These are phyloP conservation scores for Syrista parreyssii DNA, from an alignment of 2,888 invertebrate species.

Conservation along the genomic window DNA sequence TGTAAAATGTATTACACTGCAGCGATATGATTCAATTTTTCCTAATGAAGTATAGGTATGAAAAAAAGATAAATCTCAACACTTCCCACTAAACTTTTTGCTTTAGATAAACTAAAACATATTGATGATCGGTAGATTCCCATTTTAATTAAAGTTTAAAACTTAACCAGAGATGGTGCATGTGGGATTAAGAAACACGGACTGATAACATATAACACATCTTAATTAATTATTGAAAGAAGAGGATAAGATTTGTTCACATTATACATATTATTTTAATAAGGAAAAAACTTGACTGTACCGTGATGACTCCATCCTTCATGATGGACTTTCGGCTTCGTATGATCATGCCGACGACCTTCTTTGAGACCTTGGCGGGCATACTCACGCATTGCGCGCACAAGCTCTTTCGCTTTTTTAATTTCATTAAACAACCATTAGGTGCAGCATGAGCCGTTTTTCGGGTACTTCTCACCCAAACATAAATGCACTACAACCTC, in stretches of 20 bases:
- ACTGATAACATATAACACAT: not conserved
- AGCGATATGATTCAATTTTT: not conserved
- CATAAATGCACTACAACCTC: not conserved
- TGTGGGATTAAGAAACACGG: not conserved
- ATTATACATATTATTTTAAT: conserved; percentile 18
- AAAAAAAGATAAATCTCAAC: not conserved
- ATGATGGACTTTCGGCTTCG: conserved; percentile 87
- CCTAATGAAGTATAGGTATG: not conserved
- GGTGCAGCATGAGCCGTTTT: conserved; percentile 29
- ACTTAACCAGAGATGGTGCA: not conserved
- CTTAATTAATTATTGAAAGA: not conserved
- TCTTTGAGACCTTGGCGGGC: conserved; percentile 83
- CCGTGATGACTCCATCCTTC: conserved; percentile 90
- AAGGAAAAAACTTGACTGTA: conserved; percentile 58
- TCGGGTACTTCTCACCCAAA: not conserved
- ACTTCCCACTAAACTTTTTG: not conserved
- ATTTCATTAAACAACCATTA: conserved; percentile 58
- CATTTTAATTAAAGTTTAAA: not conserved
- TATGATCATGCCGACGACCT: conserved; percentile 88
- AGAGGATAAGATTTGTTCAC: not conserved
- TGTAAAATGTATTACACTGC: not conserved
- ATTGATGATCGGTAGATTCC: not conserved
- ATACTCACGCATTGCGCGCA: conserved; percentile 67
- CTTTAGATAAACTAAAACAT: not conserved
- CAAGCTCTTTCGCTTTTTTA: conserved; percentile 64